Base-by-base conservation (phyloP, 1,140 invertebrate species). In the Drosophila cardini region DNA sequence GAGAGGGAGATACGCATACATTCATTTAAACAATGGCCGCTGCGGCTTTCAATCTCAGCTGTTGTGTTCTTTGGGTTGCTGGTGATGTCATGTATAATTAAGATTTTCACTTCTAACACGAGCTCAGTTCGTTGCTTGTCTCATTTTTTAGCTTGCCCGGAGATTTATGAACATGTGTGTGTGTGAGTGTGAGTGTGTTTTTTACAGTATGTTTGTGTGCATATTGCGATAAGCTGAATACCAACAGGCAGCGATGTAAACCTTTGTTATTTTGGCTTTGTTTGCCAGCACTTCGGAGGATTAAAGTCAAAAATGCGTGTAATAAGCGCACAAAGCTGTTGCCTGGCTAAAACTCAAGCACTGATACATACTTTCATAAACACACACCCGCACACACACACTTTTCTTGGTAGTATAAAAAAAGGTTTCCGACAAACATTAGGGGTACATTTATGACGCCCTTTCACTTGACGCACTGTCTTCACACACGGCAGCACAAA, bases 301-400 rank as follows among this genome's bases (percentile, higher is more conserved):
- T 89, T 89, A 89, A 90, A 90, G 84, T 89, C 85, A 89, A 89
- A 90, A 89, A 89, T 84, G 84, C 80, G 85, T 90, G 85, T 90
- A 89, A 89, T 89, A 89, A 80, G 85, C 80, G 83, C 84, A 89
- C 80, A 89, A 89, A 80, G 83, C 84, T 75, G 62, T 65, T 73
- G 74, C 61, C 48, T 32, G 36, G 21, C 36, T 70, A 76, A 73
- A 63, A 78, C 69, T 75, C 53, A 56, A 52, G 57, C 40, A 8
- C 34, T 40, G 55, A 58, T 36, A 74, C 78, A 76, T 58, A 75
- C 62, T 65, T 50, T 45, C 71, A 65, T 62, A 71, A 58, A 73
- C 40, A 60, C 15, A 32, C 43, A 36, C 16, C 18, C 58, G 42
- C 43, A 50, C 52, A 76, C 32, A 46, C 34, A 38, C 16, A 62